Base-by-base conservation (phyloP, 2,797 vertebrate genomes). In the Muscicapa comitata region DNA sequence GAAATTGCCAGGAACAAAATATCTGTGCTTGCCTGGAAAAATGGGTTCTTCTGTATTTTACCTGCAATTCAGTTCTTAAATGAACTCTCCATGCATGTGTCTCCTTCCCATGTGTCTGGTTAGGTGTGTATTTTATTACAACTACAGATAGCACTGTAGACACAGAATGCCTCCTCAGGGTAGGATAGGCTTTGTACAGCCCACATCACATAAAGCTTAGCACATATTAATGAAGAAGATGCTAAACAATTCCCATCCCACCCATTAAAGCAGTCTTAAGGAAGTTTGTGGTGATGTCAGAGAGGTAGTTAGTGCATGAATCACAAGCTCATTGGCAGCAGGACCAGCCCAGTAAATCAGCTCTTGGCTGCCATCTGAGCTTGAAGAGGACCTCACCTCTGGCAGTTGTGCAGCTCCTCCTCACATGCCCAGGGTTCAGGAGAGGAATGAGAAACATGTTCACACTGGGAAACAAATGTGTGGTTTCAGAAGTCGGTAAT, bases 201-300 rank as follows among this genome's bases (percentile, higher is more conserved):
- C 58, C 75, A 58, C 29, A 42, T 88, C 66, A 90, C 91, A 45
- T 72, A 80, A 86, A 62, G 43, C 79, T 90, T 81, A 94, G 58
- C 51, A 68, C 86, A 59, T 88, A 86, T 88, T 94, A 89, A 93
- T 95, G 91, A 93, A 66, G 91, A 93, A 81, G 82, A 94, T 86
- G 35, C 73, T 90, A 84, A 95, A 96, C 93, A 91, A 86, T 88
- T 93, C 96, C 95, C 94, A 81, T 37, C 40, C 0, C 3, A 72
- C 68, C 73, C 89, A 96, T 96, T 94, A 96, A 90, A 65, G n/a
- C 50, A 78, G 47, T 33, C 75, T 80, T 55, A 88, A 91, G 66
- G 88, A 95, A 95, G 81, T 87, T 88, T 62, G 58, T 65, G 75
- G 62, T 86, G 91, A 80, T 81, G 62, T 83, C 89, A 90, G 70